Evolutionary conservation across 2,888 invertebrate genomes (phyloP).

Genomic region (Parthenolecanium corni): DNA sequence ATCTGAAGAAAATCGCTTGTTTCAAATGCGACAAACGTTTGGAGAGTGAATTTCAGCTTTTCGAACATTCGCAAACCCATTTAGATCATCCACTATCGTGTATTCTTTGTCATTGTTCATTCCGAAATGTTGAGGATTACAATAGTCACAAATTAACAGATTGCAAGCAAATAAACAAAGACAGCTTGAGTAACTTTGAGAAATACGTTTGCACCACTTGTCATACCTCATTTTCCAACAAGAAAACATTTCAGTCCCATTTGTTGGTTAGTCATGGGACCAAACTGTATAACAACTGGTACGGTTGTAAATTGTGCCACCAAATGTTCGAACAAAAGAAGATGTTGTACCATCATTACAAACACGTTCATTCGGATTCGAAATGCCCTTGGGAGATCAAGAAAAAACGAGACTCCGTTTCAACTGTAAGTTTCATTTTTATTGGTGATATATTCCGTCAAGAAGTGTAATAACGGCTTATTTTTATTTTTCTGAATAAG

Average conservation of each 20-base stretch:
- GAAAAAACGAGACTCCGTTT: neutral
- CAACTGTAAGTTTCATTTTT: no score
- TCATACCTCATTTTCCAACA: constrained; percentile 16
- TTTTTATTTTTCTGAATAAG: no score
- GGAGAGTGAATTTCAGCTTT: constrained; percentile 16
- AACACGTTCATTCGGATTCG: constrained; percentile 18
- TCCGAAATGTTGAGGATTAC: constrained; percentile 20
- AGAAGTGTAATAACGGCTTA: no score
- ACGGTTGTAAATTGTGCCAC: constrained; percentile 20
- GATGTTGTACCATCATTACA: constrained; percentile 20
- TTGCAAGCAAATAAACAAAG: neutral
- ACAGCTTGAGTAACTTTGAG: neutral
- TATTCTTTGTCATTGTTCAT: constrained; percentile 12
- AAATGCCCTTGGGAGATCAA: constrained; percentile 1
- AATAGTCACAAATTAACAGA: constrained; percentile 15
- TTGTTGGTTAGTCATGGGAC: constrained; percentile 17
- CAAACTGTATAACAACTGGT: constrained; percentile 22
- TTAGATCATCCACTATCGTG: constrained; percentile 23
- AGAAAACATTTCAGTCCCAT: constrained; percentile 25
- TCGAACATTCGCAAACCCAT: constrained; percentile 21
- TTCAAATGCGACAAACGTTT: constrained; percentile 20
- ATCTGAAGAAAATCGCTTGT: constrained; percentile 20
- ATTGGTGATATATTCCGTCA: no score
- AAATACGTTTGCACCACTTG: constrained; percentile 17
- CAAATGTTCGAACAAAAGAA: constrained; percentile 22